Percentiles rank a stretch among this genome's conserved stretches.
These are phyloP conservation scores for Andrena cerasifolii DNA, from an alignment of 1,140 invertebrate species.

Conservation along the genomic window DNA sequence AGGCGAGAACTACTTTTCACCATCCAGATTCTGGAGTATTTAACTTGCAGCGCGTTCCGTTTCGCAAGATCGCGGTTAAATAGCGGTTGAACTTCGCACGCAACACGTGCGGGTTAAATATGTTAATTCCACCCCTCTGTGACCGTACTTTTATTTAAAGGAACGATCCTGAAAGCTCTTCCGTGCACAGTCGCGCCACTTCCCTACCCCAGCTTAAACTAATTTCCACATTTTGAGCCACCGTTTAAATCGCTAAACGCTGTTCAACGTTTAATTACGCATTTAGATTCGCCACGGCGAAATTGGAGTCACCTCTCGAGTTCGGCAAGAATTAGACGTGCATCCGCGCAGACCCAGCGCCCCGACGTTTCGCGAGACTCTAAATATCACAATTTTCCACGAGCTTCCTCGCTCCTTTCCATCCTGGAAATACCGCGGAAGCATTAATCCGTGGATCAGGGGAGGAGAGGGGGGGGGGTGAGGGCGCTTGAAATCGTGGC, in stretches of 20 bases:
- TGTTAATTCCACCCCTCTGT: slow-evolving; percentile 10
- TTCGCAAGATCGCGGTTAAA: slow-evolving; percentile 2
- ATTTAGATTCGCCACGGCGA: not conserved
- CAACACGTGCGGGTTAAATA: not conserved
- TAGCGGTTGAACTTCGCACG: slow-evolving; percentile 16
- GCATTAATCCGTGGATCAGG: slow-evolving; percentile 26
- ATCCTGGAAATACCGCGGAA: not conserved
- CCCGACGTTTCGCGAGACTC: not conserved
- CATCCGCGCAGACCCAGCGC: too few species aligned
- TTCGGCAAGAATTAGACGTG: too few species aligned
- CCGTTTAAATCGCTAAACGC: not conserved
- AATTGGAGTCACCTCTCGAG: not conserved
- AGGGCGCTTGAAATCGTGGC: slow-evolving; percentile 43
- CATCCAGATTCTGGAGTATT: not conserved
- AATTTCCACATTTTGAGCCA: not conserved
- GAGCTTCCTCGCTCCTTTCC: not conserved
- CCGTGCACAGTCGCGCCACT: not conserved
- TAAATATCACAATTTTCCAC: slow-evolving; percentile 13
- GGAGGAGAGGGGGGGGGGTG: too few species aligned
- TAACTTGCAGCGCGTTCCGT: not conserved
- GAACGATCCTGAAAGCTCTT: not conserved
- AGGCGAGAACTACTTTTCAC: slow-evolving; percentile 19
- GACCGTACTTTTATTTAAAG: slow-evolving; percentile 1
- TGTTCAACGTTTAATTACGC: slow-evolving; percentile 3
- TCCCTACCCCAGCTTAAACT: not conserved